Evolutionary conservation across 1,140 invertebrate species (phyloP).

Genomic region (Sycophaga agraensis): DNA sequence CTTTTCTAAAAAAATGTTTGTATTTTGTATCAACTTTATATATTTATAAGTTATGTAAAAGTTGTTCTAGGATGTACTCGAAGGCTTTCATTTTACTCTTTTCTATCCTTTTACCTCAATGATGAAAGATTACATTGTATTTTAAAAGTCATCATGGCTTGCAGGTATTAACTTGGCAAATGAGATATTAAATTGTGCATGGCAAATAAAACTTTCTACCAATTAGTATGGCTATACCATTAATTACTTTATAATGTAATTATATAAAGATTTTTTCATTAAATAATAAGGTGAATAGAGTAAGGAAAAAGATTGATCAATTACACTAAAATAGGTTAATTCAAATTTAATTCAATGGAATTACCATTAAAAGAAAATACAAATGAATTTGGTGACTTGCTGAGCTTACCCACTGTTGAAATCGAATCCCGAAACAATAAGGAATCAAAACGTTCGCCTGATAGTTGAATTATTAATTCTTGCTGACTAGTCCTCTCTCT

Average conservation of each 20-base stretch:
- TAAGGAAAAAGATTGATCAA: background rate
- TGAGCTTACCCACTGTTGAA: too few species aligned
- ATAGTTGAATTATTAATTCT: background rate
- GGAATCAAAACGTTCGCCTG: too few species aligned
- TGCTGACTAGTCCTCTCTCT: too few species aligned
- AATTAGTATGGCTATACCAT: background rate
- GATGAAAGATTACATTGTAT: constrained; percentile 13
- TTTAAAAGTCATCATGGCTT: constrained; percentile 4
- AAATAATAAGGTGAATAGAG: too few species aligned
- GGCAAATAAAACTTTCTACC: background rate
- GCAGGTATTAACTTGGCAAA: constrained; percentile 1
- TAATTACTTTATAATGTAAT: too few species aligned
- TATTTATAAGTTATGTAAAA: too few species aligned
- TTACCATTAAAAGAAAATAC: too few species aligned
- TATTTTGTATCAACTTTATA: too few species aligned
- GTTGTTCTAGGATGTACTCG: constrained; percentile 7
- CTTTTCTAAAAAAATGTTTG: too few species aligned
- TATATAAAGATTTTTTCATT: too few species aligned
- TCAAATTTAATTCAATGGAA: background rate
- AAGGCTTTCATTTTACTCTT: constrained; percentile 21
- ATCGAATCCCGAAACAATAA: too few species aligned
- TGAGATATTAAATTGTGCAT: constrained; percentile 24
- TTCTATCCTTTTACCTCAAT: constrained; percentile 4
- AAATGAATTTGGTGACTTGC: too few species aligned
- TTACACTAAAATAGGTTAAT: constrained; percentile 11